Base-by-base conservation (phyloP, 2,888 invertebrate genomes). In the Leucoma salicis region DNA sequence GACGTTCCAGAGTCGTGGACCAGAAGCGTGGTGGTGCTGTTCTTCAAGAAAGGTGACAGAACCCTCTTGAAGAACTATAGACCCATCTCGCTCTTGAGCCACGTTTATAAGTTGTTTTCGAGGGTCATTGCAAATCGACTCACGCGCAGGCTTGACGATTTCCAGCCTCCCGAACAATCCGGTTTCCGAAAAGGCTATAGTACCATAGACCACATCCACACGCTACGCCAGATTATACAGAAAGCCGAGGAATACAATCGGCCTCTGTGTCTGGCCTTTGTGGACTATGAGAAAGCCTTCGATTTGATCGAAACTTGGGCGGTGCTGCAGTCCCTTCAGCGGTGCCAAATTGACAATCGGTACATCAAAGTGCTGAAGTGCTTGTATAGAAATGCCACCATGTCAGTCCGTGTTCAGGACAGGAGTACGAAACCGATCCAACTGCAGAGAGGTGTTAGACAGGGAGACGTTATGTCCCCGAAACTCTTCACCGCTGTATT, bases 311-410 rank as follows among this genome's bases (percentile, higher is more conserved):
- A 36, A 13, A 36, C 18, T 3, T 36, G 36, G 36, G 36, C 36
- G 2, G 18, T 36, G 6, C 18, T 29, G 3, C 2, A 21, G 25
- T 25, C 32, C 39, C 32, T 38, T 35, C 21, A 38, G 10, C 14
- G 12, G 15, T 36, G 36, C 18, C 7, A 10, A 1, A 36, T 36
- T 7, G 36, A 36, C 18, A 18, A 29, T 28, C 16, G 36, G 29
- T 36, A 36, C 13, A 18, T 36, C 13, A 12, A 36, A 11, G 36
- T 36, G 29, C 7, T 36, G 18, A 36, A 29, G 13, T 36, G 36
- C 6, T 16, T 16, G 16, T 16, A 16, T 16, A 16, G 16, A 16
- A 16, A 16, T 6, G 16, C 16, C 6, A 16, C 6, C n/a, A n/a
- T n/a, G n/a, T n/a, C n/a, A n/a, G n/a, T n/a, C n/a, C n/a, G n/a